Evolutionary conservation across 2,888 invertebrate species (phyloP).

Genomic region (Mesorhabditis spiculigera): DNA sequence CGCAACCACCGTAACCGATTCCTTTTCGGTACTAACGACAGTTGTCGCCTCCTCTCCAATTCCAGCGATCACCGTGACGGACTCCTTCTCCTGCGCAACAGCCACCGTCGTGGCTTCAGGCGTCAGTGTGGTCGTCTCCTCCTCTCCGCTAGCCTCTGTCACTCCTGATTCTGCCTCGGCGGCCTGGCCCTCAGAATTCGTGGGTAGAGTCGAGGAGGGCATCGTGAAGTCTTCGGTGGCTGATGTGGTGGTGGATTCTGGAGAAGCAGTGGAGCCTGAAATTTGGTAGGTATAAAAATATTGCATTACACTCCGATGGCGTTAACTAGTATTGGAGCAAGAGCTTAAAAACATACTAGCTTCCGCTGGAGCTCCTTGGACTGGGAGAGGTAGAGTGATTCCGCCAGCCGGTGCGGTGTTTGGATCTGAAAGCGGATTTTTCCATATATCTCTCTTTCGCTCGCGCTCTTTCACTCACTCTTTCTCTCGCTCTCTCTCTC

Average conservation of each 20-base stretch:
- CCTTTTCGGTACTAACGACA: constrained; percentile 9
- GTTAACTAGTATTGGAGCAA: constrained; percentile 3
- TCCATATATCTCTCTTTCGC: too few relatives aligned
- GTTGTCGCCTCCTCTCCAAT: constrained; percentile 11
- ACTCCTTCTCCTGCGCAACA: constrained; percentile 19
- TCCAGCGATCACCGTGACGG: constrained; percentile 12
- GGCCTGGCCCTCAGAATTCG: constrained; percentile 6
- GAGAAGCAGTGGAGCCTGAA: constrained; percentile 6
- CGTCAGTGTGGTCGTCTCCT: too few relatives aligned
- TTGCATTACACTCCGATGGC: background rate
- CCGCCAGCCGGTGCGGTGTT: too few relatives aligned
- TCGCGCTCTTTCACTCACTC: too few relatives aligned
- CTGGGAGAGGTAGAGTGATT: too few relatives aligned
- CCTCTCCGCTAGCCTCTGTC: background rate
- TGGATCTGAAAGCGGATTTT: too few relatives aligned
- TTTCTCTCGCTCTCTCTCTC: too few relatives aligned
- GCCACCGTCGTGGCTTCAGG: too few relatives aligned
- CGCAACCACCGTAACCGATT: constrained; percentile 8
- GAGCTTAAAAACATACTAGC: background rate
- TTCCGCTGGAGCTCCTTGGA: constrained; percentile 6
- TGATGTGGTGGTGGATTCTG: background rate
- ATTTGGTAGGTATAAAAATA: constrained; percentile 9
- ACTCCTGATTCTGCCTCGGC: background rate
- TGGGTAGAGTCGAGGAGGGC: constrained; percentile 8
- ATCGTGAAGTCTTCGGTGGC: background rate